phyloP scores from a whole-genome alignment of 1,140 invertebrate genomes.

The Lordiphosa clarofinis region DNA sequence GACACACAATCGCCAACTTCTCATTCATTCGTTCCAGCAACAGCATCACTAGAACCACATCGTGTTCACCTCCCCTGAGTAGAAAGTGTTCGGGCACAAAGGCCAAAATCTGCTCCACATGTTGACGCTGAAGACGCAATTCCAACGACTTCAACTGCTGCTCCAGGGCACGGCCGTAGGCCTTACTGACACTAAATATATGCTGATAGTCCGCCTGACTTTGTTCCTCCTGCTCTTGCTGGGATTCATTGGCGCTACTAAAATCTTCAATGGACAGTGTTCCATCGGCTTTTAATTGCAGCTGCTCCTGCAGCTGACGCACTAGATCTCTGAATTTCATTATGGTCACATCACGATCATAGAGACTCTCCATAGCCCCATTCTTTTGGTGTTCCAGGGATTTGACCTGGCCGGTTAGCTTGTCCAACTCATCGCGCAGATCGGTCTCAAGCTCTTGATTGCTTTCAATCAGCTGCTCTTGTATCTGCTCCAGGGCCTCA shows the following conservation, averaged over 20 bases:
- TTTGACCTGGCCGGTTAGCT: slow-evolving; percentile 88
- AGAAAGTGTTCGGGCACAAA: slow-evolving; percentile 97
- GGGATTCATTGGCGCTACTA: slow-evolving; percentile 76
- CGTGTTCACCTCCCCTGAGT: slow-evolving; percentile 94
- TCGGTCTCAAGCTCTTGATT: slow-evolving; percentile 94
- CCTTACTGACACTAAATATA: slow-evolving; percentile 93
- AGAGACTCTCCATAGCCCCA: slow-evolving; percentile 93
- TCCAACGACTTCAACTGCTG: slow-evolving; percentile 94
- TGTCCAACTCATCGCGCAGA: slow-evolving; percentile 94
- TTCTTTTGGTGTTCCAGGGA: slow-evolving; percentile 89
- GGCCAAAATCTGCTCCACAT: slow-evolving; percentile 91
- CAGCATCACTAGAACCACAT: slow-evolving; percentile 93
- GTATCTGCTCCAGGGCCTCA: slow-evolving; percentile 89
- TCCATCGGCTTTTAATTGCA: slow-evolving; percentile 53
- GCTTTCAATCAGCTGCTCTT: slow-evolving; percentile 88
- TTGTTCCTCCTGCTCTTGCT: slow-evolving; percentile 57
- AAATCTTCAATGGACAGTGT: slow-evolving; percentile 68
- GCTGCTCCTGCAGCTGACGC: slow-evolving; percentile 89
- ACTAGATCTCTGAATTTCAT: slow-evolving; percentile 96
- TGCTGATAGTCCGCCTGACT: slow-evolving; percentile 92
- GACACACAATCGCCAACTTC: slow-evolving; percentile 94
- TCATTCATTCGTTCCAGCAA: slow-evolving; percentile 94
- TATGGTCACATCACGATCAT: slow-evolving; percentile 95
- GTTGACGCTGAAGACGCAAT: slow-evolving; percentile 90
- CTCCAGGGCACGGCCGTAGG: slow-evolving; percentile 93